Conservation (phyloP, 1,140 invertebrate genomes). For the Drosophila parvula region DNA sequence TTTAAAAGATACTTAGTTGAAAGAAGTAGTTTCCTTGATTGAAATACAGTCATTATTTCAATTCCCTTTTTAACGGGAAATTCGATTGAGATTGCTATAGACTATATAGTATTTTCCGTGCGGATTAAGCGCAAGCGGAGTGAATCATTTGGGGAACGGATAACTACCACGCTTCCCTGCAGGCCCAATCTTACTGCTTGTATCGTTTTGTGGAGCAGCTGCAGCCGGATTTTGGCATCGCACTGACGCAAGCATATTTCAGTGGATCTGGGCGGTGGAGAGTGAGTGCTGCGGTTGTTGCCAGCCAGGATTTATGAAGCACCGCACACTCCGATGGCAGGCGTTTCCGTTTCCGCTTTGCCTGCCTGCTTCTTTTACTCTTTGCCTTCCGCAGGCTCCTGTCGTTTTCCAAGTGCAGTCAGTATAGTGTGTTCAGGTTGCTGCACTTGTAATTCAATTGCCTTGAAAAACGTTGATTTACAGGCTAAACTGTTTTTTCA, state of each 20-base stretch:
- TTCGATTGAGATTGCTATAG: constrained; percentile 5
- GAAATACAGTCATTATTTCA: constrained; percentile 1
- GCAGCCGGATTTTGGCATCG: constrained; percentile 48
- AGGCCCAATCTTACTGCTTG: constrained; percentile 10
- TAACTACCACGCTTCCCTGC: constrained; percentile 15
- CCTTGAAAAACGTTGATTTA: constrained; percentile 58
- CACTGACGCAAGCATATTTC: constrained; percentile 50
- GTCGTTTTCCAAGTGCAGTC: constrained; percentile 31
- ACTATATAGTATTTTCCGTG: constrained; percentile 28
- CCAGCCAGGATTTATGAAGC: constrained; percentile 65
- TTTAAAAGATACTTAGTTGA: neutral
- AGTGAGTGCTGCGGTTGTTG: constrained; percentile 33
- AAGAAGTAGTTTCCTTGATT: neutral
- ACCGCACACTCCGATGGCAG: constrained; percentile 46
- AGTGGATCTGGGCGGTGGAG: constrained; percentile 16
- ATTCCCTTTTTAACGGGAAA: constrained; percentile 3
- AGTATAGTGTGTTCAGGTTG: constrained; percentile 50
- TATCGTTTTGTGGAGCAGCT: constrained; percentile 42
- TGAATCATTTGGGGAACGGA: constrained; percentile 25
- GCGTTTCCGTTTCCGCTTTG: constrained; percentile 51
- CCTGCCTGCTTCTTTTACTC: neutral
- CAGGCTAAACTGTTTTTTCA: neutral
- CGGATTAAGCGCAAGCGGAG: constrained; percentile 29
- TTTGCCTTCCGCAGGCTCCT: neutral
- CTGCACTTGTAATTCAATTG: constrained; percentile 69